A percentile compares a stretch with the other conserved stretches of the same genome.
Conservation (phyloP, 2,888 invertebrate genomes). For the Dermolepida albohirtum region DNA sequence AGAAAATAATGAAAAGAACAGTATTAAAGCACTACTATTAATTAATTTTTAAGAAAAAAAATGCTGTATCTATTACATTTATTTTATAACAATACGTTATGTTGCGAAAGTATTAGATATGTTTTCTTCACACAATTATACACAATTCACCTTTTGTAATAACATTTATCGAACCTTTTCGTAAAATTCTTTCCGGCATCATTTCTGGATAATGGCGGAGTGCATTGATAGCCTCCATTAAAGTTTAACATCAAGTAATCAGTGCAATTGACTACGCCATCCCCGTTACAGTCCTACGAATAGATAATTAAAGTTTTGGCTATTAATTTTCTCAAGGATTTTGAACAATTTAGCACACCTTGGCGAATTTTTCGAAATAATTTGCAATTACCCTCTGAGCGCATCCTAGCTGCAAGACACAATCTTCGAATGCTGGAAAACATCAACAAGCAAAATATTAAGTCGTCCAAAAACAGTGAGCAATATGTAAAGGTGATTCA, state of each 20-base stretch:
- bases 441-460: too few species aligned
- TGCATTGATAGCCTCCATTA: slow-evolving; percentile 70
- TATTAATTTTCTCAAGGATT: background rate
- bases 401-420: slow-evolving; percentile 71
- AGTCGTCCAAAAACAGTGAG: too few species aligned
- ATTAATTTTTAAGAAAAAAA: too few species aligned
- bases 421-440: slow-evolving; percentile 72
- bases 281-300: slow-evolving; percentile 73
- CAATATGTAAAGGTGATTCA: too few species aligned
- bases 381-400: slow-evolving; percentile 70
- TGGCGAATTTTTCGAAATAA: slow-evolving; percentile 72
- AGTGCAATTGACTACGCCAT: slow-evolving; percentile 73
- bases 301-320: background rate
- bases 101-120: too few species aligned
- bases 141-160: background rate
- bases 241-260: slow-evolving; percentile 76
- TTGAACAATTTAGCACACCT: slow-evolving; percentile 62
- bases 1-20: too few species aligned
- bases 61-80: too few species aligned
- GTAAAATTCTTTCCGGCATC: slow-evolving; percentile 56
- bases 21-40: too few species aligned
- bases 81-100: too few species aligned
- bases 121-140: too few species aligned
- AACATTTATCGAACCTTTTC: slow-evolving; percentile 11
- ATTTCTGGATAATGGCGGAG: slow-evolving; percentile 58